Evolutionary conservation across 2,113 vertebrate species (phyloP), one percentile per base, ranked within the genome.

Genomic region (Petroica traversi): DNA sequence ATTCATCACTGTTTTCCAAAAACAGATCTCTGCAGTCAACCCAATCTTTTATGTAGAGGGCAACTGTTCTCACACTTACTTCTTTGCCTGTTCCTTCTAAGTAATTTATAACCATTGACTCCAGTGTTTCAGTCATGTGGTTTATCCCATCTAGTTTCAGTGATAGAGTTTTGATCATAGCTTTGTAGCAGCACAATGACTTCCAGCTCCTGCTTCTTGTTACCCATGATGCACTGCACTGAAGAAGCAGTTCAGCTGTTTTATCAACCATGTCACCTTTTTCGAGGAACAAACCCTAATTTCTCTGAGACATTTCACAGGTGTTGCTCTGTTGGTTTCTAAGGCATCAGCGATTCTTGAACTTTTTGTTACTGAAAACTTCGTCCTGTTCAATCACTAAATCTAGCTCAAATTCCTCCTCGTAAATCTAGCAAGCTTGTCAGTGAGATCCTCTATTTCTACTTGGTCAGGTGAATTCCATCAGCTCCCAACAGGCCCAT

Each of bases 211-310:
- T 28, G 2, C 16, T 36, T 26, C 4, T 51, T 74, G 20, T 61
- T 25, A 69, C 6, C 6, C 9, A 5, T 41, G 7, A 12, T 1
- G 0, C n/a, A n/a, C n/a, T 38, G 18, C 14, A 26, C 38, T 61
- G 26, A 14, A 58, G 19, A 76, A 24, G 20, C 5, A 51, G 23
- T 80, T 73, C 54, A 85, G 19, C 15, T 64, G 49, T 31, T 17
- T 15, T 73, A 13, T 41, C 81, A 57, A 48, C 18, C 3, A 1
- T 19, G 16, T 33, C 34, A 72, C 20, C 13, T 41, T 69, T 93
- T 71, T 52, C 23, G 31, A 74, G 26, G 20, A 86, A 36, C 8
- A 59, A 4, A 1, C 11, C 12, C 6, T 58, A 24, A 54, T 63
- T 84, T 40, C 48, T 87, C 68, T 80, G 19, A 45, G 18, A 15